A percentile compares a stretch with the other conserved stretches of the same genome.
Evolutionary conservation across 2,113 vertebrate species (phyloP).

Genomic region (Mirounga angustirostris): DNA sequence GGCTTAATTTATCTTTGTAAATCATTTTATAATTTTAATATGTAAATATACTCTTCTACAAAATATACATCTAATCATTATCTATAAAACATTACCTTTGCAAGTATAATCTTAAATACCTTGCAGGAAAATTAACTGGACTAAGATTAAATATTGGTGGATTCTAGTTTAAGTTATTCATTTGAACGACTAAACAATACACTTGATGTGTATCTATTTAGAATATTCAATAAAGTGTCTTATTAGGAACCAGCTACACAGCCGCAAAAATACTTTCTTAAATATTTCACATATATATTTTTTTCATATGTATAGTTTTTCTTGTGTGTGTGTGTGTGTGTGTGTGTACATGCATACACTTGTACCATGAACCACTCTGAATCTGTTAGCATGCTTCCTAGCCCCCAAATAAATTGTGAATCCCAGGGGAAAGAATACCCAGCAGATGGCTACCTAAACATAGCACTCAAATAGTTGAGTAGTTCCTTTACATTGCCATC

Average conservation of each 20-base stretch:
- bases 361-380: neutral
- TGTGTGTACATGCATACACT: neutral
- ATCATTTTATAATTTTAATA: neutral
- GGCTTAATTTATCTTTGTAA: neutral
- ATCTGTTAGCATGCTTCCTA: neutral
- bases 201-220: neutral
- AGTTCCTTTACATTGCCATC: slow-evolving; percentile 80
- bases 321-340: neutral
- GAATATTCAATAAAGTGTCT: neutral
- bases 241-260: neutral
- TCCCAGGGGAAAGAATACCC: slow-evolving; percentile 62
- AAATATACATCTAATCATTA: neutral
- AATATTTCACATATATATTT: neutral
- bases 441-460: slow-evolving; percentile 78
- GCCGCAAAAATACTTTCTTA: neutral
- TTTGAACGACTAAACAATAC: neutral
- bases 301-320: neutral
- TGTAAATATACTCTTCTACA: neutral
- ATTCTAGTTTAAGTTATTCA: neutral
- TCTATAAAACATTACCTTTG: neutral
- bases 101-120: neutral
- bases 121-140: neutral
- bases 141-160: neutral
- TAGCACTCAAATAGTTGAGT: slow-evolving; percentile 69
- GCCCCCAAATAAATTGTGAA: slow-evolving; percentile 52